Conservation (phyloP, 2,888 invertebrate genomes). For the Ametastegia equiseti region DNA sequence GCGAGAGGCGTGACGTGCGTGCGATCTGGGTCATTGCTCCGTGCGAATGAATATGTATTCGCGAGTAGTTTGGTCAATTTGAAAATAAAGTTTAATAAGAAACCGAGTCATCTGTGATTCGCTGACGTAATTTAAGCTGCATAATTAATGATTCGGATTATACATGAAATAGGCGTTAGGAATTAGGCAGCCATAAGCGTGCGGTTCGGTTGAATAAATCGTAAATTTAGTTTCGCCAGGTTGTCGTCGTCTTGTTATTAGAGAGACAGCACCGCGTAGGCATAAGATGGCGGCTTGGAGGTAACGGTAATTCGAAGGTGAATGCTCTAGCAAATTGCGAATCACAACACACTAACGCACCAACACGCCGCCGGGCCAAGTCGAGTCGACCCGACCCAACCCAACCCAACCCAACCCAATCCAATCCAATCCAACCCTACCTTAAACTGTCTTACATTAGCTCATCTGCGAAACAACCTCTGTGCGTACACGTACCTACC, state of each 20-base stretch:
- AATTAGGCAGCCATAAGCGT: background rate
- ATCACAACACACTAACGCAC: constrained; percentile 66
- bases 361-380: constrained; percentile 33
- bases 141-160: constrained; percentile 23
- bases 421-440: constrained; percentile 28
- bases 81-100: background rate
- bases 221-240: constrained; percentile 35
- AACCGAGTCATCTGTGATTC: background rate
- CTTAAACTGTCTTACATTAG: constrained; percentile 43
- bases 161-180: background rate
- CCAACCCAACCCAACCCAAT: background rate
- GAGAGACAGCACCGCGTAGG: constrained; percentile 48
- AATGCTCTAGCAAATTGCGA: constrained; percentile 74
- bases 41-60: background rate
- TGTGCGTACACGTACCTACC: background rate
- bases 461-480: constrained; percentile 12
- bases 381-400: constrained; percentile 12
- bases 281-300: constrained; percentile 49
- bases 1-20: background rate
- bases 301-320: constrained; percentile 58
- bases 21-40: constrained; percentile 35
- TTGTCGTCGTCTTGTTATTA: constrained; percentile 46
- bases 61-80: background rate
- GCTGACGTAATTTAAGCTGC: constrained; percentile 16
- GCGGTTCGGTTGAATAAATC: constrained; percentile 33